These are phyloP conservation scores for Montipora sp. DNA, from an alignment of 64 coral and sea anemone species.

Conservation along the genomic window DNA sequence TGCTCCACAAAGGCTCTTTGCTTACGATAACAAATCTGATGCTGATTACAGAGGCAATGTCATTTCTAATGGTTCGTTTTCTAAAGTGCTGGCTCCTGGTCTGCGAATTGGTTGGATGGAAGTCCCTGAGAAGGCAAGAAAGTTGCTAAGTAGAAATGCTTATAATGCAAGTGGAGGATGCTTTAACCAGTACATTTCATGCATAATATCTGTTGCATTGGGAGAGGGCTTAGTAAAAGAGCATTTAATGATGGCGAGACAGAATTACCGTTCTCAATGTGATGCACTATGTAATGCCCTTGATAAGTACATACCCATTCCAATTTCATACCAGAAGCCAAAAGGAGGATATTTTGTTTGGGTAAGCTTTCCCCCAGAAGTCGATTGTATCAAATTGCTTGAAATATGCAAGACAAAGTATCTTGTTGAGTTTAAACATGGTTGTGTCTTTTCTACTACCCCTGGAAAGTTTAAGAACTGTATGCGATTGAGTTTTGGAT, in stretches of 20 bases:
- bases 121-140: conserved; percentile 46
- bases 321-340: conserved; percentile 61
- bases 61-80: conserved; percentile 89
- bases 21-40: conserved; percentile 80
- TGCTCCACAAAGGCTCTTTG: conserved; percentile 67
- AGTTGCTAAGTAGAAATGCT: conserved; percentile 40
- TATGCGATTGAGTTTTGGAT: conserved; percentile 69
- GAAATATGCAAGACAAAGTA: conserved; percentile 72
- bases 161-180: conserved; percentile 75
- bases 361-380: conserved; percentile 64
- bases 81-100: conserved; percentile 88
- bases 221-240: conserved; percentile 75
- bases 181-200: conserved; percentile 85
- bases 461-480: conserved; percentile 84
- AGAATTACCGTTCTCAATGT: conserved; percentile 47
- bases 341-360: conserved; percentile 92
- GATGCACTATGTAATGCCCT: conserved; percentile 83
- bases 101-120: conserved; percentile 90
- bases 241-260: conserved; percentile 37
- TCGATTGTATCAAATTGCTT: conserved; percentile 60
- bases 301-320: conserved; percentile 69
- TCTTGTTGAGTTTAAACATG: conserved; percentile 49
- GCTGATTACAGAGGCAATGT: conserved; percentile 92
- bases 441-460: conserved; percentile 42
- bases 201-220: conserved; percentile 73